A percentile compares a stretch with the other conserved stretches of the same genome.
phyloP scores from a whole-genome alignment of 2,888 invertebrate genomes.

The Dendrolimus houi region DNA sequence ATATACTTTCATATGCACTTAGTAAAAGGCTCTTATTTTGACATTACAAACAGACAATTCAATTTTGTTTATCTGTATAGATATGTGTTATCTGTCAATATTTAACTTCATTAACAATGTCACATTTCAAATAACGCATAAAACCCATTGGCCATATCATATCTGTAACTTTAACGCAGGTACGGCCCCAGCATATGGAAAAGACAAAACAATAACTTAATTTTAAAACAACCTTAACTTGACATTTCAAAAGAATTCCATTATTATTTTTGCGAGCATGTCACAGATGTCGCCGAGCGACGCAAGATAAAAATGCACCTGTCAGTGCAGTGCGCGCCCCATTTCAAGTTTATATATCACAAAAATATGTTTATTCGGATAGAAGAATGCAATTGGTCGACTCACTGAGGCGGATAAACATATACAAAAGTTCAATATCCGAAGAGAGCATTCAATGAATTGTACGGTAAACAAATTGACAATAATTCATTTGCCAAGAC shows the following conservation, averaged over 20 bases:
- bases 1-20: too few relatives aligned
- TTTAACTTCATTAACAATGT: too few relatives aligned
- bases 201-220: neutral
- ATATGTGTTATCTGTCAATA: too few relatives aligned
- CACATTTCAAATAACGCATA: too few relatives aligned
- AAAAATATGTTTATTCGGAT: slow-evolving; percentile 6
- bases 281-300: slow-evolving; percentile 10
- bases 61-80: too few relatives aligned
- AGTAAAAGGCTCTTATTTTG: too few relatives aligned
- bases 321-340: slow-evolving; percentile 13
- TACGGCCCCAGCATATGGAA: too few relatives aligned
- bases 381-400: slow-evolving; percentile 14
- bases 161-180: too few relatives aligned
- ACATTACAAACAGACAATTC: too few relatives aligned
- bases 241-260: neutral
- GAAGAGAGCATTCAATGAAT: neutral
- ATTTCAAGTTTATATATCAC: slow-evolving; percentile 8
- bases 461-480: too few relatives aligned
- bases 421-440: neutral
- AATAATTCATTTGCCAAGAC: too few relatives aligned
- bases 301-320: slow-evolving; percentile 11
- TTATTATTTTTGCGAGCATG: neutral
- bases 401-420: neutral
- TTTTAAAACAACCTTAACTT: slow-evolving; percentile 12
- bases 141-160: too few relatives aligned